These are phyloP conservation scores for Manis javanica DNA, from an alignment of 2,797 vertebrate genomes.

Conservation along the genomic window DNA sequence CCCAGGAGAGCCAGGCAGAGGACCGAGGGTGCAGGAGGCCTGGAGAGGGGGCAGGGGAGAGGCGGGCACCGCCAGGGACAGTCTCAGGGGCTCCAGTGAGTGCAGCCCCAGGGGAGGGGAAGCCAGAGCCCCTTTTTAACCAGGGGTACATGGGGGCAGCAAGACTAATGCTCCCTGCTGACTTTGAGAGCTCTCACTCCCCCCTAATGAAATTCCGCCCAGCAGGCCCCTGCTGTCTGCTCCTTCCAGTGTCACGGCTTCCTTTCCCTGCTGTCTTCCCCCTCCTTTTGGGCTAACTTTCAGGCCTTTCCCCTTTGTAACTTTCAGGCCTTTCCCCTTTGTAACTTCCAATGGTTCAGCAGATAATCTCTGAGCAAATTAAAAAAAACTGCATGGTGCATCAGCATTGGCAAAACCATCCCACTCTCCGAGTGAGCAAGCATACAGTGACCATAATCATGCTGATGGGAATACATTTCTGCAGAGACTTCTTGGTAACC, in stretches of 20 bases:
- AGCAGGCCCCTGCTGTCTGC: background rate
- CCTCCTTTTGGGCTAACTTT: too few relatives aligned
- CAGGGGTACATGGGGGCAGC: background rate
- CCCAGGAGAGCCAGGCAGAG: background rate
- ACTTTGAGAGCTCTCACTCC: too few relatives aligned
- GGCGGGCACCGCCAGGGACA: background rate
- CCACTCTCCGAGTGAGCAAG: background rate
- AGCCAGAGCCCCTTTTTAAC: accelerated
- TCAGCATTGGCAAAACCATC: background rate
- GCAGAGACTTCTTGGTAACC: accelerated
- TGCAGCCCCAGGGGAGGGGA: background rate
- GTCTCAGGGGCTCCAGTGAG: too few relatives aligned
- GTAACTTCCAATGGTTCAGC: background rate
- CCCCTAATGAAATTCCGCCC: background rate
- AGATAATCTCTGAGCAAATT: background rate
- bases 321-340: background rate
- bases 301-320: background rate
- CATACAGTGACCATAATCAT: accelerated
- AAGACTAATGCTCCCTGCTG: background rate
- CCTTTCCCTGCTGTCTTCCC: accelerated
- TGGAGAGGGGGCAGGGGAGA: background rate
- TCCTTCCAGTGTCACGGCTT: too few relatives aligned
- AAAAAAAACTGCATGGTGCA: background rate
- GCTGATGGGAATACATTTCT: accelerated
- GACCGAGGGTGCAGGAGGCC: background rate